Evolutionary conservation across 2,113 vertebrate genomes (phyloP).

Genomic region (Scatophagus argus): DNA sequence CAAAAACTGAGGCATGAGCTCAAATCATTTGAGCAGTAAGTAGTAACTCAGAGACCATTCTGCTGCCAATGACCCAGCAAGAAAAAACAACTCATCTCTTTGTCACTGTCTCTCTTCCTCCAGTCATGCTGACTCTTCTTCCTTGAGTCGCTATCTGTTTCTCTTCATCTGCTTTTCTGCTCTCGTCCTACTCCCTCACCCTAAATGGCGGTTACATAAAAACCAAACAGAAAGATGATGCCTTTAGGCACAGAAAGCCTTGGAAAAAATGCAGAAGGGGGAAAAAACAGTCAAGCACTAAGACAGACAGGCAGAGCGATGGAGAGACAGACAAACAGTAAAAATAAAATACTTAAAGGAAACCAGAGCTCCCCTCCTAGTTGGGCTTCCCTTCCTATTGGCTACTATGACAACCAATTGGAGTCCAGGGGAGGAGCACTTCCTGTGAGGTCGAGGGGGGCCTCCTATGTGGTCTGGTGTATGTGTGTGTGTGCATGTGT

Average conservation of each 20-base stretch:
- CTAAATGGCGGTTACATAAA: conserved; percentile 49
- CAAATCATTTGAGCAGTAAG: neutral
- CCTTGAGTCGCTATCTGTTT: conserved; percentile 45
- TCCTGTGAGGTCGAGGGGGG: conserved; percentile 63
- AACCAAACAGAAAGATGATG: conserved; percentile 53
- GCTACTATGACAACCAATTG: conserved; percentile 59
- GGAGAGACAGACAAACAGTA: conserved; percentile 20
- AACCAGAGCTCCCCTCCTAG: conserved; percentile 59
- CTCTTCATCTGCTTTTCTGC: conserved; percentile 51
- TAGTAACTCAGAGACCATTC: conserved; percentile 6
- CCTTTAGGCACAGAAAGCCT: conserved; percentile 42
- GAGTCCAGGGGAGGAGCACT: conserved; percentile 72
- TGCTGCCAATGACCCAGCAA: conserved; percentile 16
- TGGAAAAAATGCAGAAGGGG: conserved; percentile 32
- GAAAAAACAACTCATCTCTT: conserved; percentile 3
- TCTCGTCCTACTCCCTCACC: conserved; percentile 32
- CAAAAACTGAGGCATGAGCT: neutral
- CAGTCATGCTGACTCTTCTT: conserved; percentile 33
- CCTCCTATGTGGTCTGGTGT: conserved; percentile 50
- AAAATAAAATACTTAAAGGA: conserved; percentile 56
- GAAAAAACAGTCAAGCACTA: neutral
- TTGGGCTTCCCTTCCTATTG: conserved; percentile 54
- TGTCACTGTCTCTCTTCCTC: conserved; percentile 18
- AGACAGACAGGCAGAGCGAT: conserved; percentile 7
- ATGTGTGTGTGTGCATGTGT: conserved; percentile 19